Base-by-base conservation (phyloP, 2,797 vertebrate species). In the Pangasius sanitwongsei region DNA sequence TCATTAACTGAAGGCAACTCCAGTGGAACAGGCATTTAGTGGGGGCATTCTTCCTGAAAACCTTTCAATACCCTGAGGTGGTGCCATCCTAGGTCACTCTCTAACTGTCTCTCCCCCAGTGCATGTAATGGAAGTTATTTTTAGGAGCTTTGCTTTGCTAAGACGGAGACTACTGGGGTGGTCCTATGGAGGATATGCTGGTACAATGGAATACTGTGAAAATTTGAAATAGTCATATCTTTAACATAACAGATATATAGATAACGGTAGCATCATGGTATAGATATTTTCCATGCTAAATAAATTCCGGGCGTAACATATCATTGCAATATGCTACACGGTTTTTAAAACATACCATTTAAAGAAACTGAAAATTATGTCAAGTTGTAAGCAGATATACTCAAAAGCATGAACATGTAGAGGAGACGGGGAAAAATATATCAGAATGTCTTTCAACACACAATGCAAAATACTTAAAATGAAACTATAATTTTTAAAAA, bases 101-200 rank as follows among this genome's bases (percentile, higher is more conserved):
- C 72, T 80, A 72, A 63, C 74, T 50, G 57, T 61, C 81, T 31
- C 50, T 57, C 74, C 57, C 57, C 82, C 28, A 23, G 57, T 67
- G 83, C 44, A 20, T 78, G 84, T 77, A 87, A 86, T 41, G 57
- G 41, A 89, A 67, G 70, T 84, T 88, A 81, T 85, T 89, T 91
- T 91, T 78, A 72, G 85, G 63, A 87, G 63, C 34, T 31, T 84
- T 86, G 55, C 84, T 37, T 87, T 16, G 61, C 25, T 65, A 87
- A 75, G 59, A 83, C 0, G 0, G 23, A 6, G 37, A 50, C 63
- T 87, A 20, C 4, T 16, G 3, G 13, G 12, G 20, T 28, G 20
- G 28, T 63, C 7, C 48, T 9, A 48, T 48, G 48, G 48, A 41
- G 13, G 55, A 23, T 13, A 61, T 61, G 12, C 34, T 44, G 55